Conservation (phyloP, 2,888 invertebrate species). For the Dasypogon diadema region DNA sequence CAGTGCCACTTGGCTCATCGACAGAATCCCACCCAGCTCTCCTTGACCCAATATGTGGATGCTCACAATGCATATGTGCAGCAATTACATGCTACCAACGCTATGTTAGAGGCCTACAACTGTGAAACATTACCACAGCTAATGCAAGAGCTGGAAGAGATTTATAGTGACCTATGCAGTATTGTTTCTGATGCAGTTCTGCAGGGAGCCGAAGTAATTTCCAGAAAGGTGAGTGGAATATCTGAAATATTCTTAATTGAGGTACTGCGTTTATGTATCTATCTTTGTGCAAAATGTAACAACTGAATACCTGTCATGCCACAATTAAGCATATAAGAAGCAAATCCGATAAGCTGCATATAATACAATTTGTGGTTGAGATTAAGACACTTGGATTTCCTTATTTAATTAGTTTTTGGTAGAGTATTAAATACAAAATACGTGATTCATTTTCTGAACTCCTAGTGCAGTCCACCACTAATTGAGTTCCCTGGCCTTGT, state of each 20-base stretch:
- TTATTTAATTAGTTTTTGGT: too few species aligned
- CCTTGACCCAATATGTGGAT: constrained; percentile 84
- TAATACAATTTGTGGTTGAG: too few species aligned
- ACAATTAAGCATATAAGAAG: too few species aligned
- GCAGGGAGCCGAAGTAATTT: constrained; percentile 87
- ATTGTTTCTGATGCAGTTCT: constrained; percentile 89
- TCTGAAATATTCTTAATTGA: constrained; percentile 22
- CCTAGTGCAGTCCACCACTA: too few species aligned
- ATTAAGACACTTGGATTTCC: too few species aligned
- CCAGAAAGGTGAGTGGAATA: constrained; percentile 78
- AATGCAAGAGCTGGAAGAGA: constrained; percentile 91
- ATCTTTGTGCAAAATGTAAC: too few species aligned
- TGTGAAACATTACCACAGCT: constrained; percentile 87
- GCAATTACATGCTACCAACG: constrained; percentile 92
- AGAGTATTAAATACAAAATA: too few species aligned
- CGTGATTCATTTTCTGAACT: too few species aligned
- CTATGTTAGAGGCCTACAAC: constrained; percentile 91
- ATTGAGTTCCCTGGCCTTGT: too few species aligned
- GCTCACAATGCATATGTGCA: constrained; percentile 95
- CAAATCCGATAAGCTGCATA: too few species aligned
- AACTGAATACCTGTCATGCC: too few species aligned
- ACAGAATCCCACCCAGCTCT: constrained; percentile 78
- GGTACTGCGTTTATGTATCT: neutral
- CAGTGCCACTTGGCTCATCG: constrained; percentile 85
- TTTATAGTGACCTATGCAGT: constrained; percentile 89